A percentile compares a stretch with the other conserved stretches of the same genome.
These are phyloP conservation scores for Pseudorhiza aurosa DNA, from an alignment of 30 jellyfish, hydroid and myxozoan species.

Conservation along the genomic window DNA sequence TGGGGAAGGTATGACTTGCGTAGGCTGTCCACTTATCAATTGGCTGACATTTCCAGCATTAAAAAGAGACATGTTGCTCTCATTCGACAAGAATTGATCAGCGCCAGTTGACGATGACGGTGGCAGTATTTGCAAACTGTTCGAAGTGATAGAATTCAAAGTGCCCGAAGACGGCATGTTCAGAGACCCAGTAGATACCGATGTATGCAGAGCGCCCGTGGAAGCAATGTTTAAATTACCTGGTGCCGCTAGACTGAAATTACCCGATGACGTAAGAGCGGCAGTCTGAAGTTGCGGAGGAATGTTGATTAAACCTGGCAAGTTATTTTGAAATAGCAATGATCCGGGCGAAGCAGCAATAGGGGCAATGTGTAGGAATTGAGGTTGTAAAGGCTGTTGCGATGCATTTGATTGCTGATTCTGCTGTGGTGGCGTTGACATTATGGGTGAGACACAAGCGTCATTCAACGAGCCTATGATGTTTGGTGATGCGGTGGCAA, in stretches of 20 bases:
- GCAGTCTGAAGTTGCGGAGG: constrained; percentile 40
- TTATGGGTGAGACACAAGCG: constrained; percentile 6
- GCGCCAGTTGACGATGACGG: constrained; percentile 29
- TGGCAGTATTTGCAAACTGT: not conserved
- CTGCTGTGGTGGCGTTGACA: constrained; percentile 54
- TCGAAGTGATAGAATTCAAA: constrained; percentile 9
- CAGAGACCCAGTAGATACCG: constrained; percentile 16
- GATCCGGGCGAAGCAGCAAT: constrained; percentile 5
- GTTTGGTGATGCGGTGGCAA: constrained; percentile 28
- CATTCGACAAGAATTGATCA: constrained; percentile 33
- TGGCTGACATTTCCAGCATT: not conserved
- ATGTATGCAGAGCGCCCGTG: constrained; percentile 12
- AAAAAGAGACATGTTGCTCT: not conserved
- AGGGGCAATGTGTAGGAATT: constrained; percentile 39
- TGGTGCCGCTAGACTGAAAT: constrained; percentile 7
- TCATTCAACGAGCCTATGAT: constrained; percentile 35
- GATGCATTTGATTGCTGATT: not conserved
- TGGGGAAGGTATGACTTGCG: constrained; percentile 12
- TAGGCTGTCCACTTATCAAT: constrained; percentile 22
- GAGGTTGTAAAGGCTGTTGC: constrained; percentile 2
- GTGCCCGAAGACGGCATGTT: constrained; percentile 19
- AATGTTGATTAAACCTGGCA: constrained; percentile 20
- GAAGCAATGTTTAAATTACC: constrained; percentile 10
- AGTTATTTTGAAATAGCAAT: constrained; percentile 5
- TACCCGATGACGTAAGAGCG: constrained; percentile 24